Conservation (phyloP, 2,113 vertebrate species). For the Stercorarius parasiticus region DNA sequence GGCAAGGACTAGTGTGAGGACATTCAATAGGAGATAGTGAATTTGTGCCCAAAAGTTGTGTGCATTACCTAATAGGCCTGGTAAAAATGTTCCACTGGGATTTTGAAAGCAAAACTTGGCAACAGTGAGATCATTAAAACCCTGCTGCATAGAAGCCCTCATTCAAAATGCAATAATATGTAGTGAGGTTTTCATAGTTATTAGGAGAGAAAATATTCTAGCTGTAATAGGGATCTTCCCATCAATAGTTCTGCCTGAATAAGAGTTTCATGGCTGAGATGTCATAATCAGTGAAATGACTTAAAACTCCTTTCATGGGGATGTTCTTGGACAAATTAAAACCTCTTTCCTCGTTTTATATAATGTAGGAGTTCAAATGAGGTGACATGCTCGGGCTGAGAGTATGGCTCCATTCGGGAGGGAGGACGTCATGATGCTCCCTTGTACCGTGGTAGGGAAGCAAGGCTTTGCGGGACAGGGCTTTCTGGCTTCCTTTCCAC, state of each 20-base stretch:
- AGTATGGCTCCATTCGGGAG: not conserved
- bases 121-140: conserved; percentile 39
- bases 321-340: not conserved
- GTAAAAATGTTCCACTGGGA: conserved; percentile 21
- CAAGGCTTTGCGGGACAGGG: not conserved
- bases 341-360: not conserved
- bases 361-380: conserved; percentile 2
- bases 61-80: conserved; percentile 17
- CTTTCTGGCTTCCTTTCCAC: not conserved
- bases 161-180: not conserved
- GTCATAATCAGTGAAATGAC: not conserved
- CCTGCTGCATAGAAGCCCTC: not conserved
- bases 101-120: conserved; percentile 40
- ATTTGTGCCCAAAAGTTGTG: conserved; percentile 19
- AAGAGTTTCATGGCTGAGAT: not conserved
- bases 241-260: not conserved
- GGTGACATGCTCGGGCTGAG: not conserved
- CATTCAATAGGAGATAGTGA: not conserved
- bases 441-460: rapidly evolving
- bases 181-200: not conserved
- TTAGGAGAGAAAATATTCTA: not conserved
- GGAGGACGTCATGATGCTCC: rapidly evolving
- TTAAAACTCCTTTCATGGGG: not conserved
- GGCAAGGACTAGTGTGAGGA: not conserved
- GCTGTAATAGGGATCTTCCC: not conserved